phyloP scores from a whole-genome alignment of 2,113 vertebrate genomes.

The Girardinichthys multiradiatus region DNA sequence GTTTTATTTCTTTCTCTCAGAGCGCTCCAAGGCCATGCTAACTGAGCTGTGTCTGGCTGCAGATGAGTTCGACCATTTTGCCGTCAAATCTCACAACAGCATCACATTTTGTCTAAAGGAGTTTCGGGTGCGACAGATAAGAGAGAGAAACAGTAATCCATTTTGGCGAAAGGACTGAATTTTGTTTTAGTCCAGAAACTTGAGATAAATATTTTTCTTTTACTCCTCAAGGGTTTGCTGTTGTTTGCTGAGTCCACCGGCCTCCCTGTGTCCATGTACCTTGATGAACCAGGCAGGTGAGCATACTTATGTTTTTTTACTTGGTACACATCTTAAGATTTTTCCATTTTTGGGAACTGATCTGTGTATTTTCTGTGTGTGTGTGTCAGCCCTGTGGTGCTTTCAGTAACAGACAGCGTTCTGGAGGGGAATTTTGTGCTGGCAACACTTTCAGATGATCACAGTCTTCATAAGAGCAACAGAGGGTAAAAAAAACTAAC shows the following conservation, averaged over 20 bases:
- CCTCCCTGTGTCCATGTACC: constrained; percentile 86
- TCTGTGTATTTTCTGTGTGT: constrained; percentile 13
- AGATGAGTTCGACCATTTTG: constrained; percentile 88
- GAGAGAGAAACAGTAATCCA: background rate
- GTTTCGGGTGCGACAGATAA: constrained; percentile 82
- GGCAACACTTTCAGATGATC: constrained; percentile 86
- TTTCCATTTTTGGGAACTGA: constrained; percentile 2
- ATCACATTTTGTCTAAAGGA: constrained; percentile 96
- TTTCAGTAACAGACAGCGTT: constrained; percentile 85
- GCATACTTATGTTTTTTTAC: background rate
- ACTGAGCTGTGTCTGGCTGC: constrained; percentile 88
- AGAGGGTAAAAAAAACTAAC: constrained; percentile 53
- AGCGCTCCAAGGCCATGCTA: constrained; percentile 83
- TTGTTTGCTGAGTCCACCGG: constrained; percentile 89
- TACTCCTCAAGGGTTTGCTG: constrained; percentile 85
- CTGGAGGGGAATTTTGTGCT: constrained; percentile 91
- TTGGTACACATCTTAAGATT: background rate
- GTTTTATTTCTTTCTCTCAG: constrained; percentile 50
- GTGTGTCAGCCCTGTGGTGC: constrained; percentile 85
- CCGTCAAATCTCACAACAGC: constrained; percentile 70
- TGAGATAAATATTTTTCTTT: background rate
- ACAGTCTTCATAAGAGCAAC: constrained; percentile 51
- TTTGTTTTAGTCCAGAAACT: too few species aligned
- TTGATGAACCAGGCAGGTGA: constrained; percentile 88
- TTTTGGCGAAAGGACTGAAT: background rate